phyloP scores from a whole-genome alignment of 2,113 vertebrate species.

The Limanda limanda region DNA sequence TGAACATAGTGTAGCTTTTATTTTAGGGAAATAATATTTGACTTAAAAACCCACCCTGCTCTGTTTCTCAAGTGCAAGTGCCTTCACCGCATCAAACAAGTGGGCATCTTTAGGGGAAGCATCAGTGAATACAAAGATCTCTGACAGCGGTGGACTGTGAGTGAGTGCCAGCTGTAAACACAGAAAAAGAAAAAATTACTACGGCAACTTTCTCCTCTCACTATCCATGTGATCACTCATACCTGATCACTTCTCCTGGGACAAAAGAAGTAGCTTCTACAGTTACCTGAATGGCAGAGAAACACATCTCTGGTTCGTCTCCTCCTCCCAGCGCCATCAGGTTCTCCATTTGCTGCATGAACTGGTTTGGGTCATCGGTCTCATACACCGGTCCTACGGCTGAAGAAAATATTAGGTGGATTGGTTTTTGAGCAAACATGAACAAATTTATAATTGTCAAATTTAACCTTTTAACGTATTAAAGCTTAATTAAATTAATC shows the following conservation, averaged over 20 bases:
- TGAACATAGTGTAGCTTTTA: not conserved
- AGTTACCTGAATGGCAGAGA: constrained; percentile 86
- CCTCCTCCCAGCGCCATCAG: constrained; percentile 86
- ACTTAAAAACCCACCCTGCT: constrained; percentile 81
- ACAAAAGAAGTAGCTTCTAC: not conserved
- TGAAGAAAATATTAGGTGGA: constrained; percentile 50
- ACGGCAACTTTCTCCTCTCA: no score
- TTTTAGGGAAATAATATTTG: not conserved
- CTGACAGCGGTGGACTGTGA: constrained; percentile 87
- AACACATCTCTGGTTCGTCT: constrained; percentile 91
- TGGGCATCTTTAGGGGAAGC: constrained; percentile 88
- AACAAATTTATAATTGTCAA: not conserved
- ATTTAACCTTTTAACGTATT: no score
- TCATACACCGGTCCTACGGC: constrained; percentile 86
- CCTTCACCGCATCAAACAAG: constrained; percentile 83
- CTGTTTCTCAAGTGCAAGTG: constrained; percentile 82
- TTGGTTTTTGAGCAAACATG: no score
- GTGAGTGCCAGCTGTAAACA: constrained; percentile 85
- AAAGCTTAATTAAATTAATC: not conserved
- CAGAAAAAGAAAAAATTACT: not conserved
- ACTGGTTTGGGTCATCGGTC: constrained; percentile 84
- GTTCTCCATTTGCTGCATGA: constrained; percentile 81
- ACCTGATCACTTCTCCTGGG: no score
- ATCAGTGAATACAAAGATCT: constrained; percentile 91
- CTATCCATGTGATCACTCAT: no score